Evolutionary conservation across 2,888 invertebrate genomes (phyloP), one percentile per base, ranked within the genome.

Genomic region (Corythucha ciliata): DNA sequence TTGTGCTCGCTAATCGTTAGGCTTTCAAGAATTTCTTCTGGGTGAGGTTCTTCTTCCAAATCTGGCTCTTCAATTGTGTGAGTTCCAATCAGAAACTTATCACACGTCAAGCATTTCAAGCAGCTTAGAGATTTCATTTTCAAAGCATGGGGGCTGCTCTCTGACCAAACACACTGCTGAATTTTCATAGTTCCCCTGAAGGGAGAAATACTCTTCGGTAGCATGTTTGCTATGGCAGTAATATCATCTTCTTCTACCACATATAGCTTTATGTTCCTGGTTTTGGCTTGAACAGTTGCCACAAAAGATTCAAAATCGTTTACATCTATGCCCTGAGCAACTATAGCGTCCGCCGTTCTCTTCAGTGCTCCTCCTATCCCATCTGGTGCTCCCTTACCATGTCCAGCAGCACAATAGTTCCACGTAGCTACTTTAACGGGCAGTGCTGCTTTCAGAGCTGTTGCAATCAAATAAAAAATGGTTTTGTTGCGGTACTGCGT

Each of bases 371-470:
- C 12, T 36, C 44, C 44, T 7, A 44, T 44, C 14, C 44, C 44
- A 14, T 44, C 44, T 14, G 32, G 29, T 8, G 29, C 37, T 12
- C 37, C 37, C 16, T 36, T 36, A 8, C 37, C 37, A 36, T 36
- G 37, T 8, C 37, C 37, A 12, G 44, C 29, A 44, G 44, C 44
- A 7, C 29, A 44, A 16, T 44, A 44, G 44, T 44, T 44, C 32
- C 44, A 44, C 3, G 44, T 44, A 14, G 42, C 24, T 4, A 58
- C 65, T 41, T 63, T 65, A 26, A 66, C 57, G 12, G 64, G 63
- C 62, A 63, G 63, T 22, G 63, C 56, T 22, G 63, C 61, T 16
- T 60, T 60, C 4, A 68, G 67, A 4, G 66, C 63, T 57, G 67
- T 67, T 12, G 27, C 25, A 8, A 42, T 7, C 6, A 42, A 18